Base-by-base conservation (phyloP, 2,888 invertebrate genomes). In the Limenitis camilla region DNA sequence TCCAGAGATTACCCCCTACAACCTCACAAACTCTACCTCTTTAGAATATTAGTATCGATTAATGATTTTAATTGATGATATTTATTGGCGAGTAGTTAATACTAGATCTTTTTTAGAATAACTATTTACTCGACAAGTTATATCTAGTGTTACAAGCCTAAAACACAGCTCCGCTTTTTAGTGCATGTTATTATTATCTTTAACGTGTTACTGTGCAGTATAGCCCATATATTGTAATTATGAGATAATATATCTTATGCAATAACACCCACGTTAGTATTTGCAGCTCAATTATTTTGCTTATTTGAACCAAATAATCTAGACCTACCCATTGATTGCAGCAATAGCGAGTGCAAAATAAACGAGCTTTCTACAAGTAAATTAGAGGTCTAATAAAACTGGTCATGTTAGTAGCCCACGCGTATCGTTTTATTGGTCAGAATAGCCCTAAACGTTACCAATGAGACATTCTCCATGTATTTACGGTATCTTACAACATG, bases 371-470 rank as follows among this genome's bases (percentile, higher is more conserved):
- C 30, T 45, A 8, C 11, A 45, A 40, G 53, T 49, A 32, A 43
- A 52, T 33, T 50, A 39, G 49, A 49, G 82, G 66, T 77, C 81
- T 65, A 53, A 47, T 32, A 58, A 61, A 60, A 61, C 64, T 80
- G 80, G 81, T 69, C 70, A 64, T 65, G 65, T 72, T 75, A 66
- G 64, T 73, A 59, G 67, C 86, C 86, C 79, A 86, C 86, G 81
- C 81, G 65, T 63, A 62, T 71, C 74, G 72, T 79, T 85, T 86
- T 86, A 87, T 86, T 83, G 84, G 78, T 70, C 72, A 69, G 76
- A 86, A 86, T 87, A 86, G 83, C 77, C 70, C 79, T 87, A 87
- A 86, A 86, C 79, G 85, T 74, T 86, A 78, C 81, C 83, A 84
- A 83, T 83, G 84, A 82, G 78, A 70, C 78, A 74, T 78, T 78